These are phyloP conservation scores for Pangasius larnaudii DNA, from an alignment of 2,797 vertebrate species.

Conservation along the genomic window DNA sequence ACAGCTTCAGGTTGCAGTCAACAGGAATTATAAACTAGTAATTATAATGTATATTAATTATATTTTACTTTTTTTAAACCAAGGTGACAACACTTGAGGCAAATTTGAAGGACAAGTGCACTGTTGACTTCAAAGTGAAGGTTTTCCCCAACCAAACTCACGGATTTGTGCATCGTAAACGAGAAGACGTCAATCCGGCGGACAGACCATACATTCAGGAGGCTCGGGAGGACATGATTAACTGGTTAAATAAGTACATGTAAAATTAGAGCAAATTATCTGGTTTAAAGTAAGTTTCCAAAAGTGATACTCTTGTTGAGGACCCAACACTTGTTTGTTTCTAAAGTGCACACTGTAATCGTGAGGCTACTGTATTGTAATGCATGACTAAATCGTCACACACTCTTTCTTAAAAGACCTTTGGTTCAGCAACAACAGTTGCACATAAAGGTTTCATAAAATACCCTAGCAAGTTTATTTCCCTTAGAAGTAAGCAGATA, in stretches of 20 bases:
- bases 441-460: neutral
- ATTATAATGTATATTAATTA: neutral
- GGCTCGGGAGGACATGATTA: constrained; percentile 83
- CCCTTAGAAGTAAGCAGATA: neutral
- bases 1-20: neutral
- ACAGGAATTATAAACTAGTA: neutral
- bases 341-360: too few relatives aligned
- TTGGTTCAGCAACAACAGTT: neutral
- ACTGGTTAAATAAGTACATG: constrained; percentile 89
- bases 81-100: constrained; percentile 81
- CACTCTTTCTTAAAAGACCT: neutral
- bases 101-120: constrained; percentile 83
- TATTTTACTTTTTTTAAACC: neutral
- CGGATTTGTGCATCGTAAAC: constrained; percentile 91
- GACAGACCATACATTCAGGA: constrained; percentile 85
- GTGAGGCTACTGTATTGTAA: neutral
- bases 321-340: neutral
- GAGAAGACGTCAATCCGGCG: constrained; percentile 81
- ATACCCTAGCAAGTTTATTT: neutral
- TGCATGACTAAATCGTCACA: neutral
- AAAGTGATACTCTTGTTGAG: neutral
- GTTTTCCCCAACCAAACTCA: constrained; percentile 89
- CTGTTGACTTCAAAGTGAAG: constrained; percentile 84
- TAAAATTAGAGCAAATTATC: constrained; percentile 54
- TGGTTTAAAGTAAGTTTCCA: neutral